A percentile compares a stretch with the other conserved stretches of the same genome.
phyloP scores from a whole-genome alignment of 37 sponge, comb jelly and placozoan genomes.

The Mnemiopsis leidyi region DNA sequence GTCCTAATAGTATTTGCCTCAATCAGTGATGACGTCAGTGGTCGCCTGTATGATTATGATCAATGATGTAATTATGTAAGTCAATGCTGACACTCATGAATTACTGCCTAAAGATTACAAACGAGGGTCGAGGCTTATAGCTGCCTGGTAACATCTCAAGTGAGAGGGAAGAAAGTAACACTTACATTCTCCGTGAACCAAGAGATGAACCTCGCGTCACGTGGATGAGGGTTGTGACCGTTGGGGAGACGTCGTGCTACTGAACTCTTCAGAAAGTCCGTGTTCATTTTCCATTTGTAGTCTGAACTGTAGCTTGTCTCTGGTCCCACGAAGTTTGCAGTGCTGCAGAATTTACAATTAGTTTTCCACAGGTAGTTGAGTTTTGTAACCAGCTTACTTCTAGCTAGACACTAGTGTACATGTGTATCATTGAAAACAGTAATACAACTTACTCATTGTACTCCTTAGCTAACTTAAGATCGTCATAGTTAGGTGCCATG shows the following conservation, averaged over 20 bases:
- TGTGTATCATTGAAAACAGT: neutral
- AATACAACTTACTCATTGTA: conserved; percentile 50
- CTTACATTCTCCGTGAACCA: conserved; percentile 45
- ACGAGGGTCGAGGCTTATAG: neutral
- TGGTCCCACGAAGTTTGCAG: conserved; percentile 14
- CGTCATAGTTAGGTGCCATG: neutral
- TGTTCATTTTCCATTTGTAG: conserved; percentile 65
- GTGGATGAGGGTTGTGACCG: conserved; percentile 62
- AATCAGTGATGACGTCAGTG: too few relatives aligned
- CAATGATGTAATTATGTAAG: too few relatives aligned
- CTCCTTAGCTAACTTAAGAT: conserved; percentile 17
- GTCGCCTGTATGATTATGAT: too few relatives aligned
- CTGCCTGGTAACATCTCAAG: neutral
- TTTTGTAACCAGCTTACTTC: neutral
- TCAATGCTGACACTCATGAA: neutral
- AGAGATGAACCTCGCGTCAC: neutral
- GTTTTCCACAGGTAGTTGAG: too few relatives aligned
- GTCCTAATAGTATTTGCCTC: too few relatives aligned
- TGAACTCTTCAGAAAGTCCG: conserved; percentile 37
- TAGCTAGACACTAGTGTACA: too few relatives aligned
- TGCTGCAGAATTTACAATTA: too few relatives aligned
- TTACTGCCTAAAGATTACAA: neutral
- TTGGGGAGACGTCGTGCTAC: conserved; percentile 49
- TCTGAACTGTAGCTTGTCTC: conserved; percentile 54
- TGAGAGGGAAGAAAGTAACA: too few relatives aligned